Base-by-base conservation (phyloP, 1,140 invertebrate species). In the Heterodera schachtii region DNA sequence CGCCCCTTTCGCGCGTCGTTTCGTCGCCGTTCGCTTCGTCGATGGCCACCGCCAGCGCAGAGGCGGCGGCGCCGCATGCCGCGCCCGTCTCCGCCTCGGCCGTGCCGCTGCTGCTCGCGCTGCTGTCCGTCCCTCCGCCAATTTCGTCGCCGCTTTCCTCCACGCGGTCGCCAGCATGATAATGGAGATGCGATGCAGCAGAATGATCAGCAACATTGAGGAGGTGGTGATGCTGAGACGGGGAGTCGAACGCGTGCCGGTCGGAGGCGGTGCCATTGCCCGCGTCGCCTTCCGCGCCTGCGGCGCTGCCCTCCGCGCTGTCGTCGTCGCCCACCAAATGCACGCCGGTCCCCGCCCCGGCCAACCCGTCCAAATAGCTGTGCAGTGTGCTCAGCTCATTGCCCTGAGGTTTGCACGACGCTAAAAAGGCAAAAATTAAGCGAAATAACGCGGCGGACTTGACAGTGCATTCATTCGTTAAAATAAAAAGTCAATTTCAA, bases 371-470 rank as follows among this genome's bases (percentile, higher is more conserved):
- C 82, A 82, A 78, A 75, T 82, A 84, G 4, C 43, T 75, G 52
- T 85, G 81, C 21, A 85, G 67, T 60, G n/a, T 66, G 49, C 78
- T 75, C 46, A 84, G 66, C 57, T 84, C 83, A 66, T 82, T 73
- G 1, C 60, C 82, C 49, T 79, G 71, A 2, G 84, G 85, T 43
- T 74, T 78, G 21, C 84, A 85, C 21, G 76, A 71, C 5, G 69
- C 69, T 71, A 6, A n/a, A 71, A 71, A 46, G 19, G 9, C 47
- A 49, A 49, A 49, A 6, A 9, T 49, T 9, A 49, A 6, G 9
- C n/a, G n/a, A n/a, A n/a, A n/a, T n/a, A n/a, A n/a, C n/a, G n/a
- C n/a, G n/a, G n/a, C n/a, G n/a, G n/a, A n/a, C n/a, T n/a, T n/a
- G n/a, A n/a, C n/a, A n/a, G n/a, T n/a, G n/a, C n/a, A 49, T 49